Percentiles rank a stretch among this genome's conserved stretches.
Evolutionary conservation across 2,888 invertebrate species (phyloP).

Genomic region (Idaea aversata): DNA sequence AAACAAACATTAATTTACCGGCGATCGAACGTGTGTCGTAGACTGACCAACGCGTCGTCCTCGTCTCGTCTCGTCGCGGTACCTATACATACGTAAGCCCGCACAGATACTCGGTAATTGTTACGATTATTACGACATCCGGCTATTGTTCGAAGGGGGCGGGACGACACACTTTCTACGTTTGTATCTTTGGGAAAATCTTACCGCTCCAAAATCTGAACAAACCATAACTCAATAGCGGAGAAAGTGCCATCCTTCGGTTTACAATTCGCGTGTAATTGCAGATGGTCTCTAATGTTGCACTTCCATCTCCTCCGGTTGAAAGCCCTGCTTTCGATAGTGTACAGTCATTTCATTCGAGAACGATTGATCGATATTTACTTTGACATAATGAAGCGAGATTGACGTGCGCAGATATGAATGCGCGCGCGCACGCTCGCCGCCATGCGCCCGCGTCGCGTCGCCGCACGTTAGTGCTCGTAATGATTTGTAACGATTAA

Average conservation of each 20-base stretch:
- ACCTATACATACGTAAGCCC: slow-evolving; percentile 27
- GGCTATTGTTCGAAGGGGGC: slow-evolving; percentile 50
- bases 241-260: slow-evolving; percentile 35
- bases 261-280: slow-evolving; percentile 18
- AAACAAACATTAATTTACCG: background rate
- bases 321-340: background rate
- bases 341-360: background rate
- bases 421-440: slow-evolving; percentile 11
- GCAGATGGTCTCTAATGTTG: slow-evolving; percentile 19
- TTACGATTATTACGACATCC: slow-evolving; percentile 54
- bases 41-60: background rate
- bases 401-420: slow-evolving; percentile 13
- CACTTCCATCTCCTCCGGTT: slow-evolving; percentile 4
- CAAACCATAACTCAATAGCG: slow-evolving; percentile 45
- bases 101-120: slow-evolving; percentile 51
- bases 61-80: background rate
- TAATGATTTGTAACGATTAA: slow-evolving; percentile 12
- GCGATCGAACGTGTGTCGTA: background rate
- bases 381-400: slow-evolving; percentile 18
- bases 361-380: background rate
- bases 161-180: slow-evolving; percentile 50
- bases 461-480: slow-evolving; percentile 12
- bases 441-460: slow-evolving; percentile 9
- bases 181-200: slow-evolving; percentile 31
- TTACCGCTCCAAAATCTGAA: slow-evolving; percentile 43